Conservation (phyloP, 1,140 invertebrate genomes). For the Drosophila pallidifrons region DNA sequence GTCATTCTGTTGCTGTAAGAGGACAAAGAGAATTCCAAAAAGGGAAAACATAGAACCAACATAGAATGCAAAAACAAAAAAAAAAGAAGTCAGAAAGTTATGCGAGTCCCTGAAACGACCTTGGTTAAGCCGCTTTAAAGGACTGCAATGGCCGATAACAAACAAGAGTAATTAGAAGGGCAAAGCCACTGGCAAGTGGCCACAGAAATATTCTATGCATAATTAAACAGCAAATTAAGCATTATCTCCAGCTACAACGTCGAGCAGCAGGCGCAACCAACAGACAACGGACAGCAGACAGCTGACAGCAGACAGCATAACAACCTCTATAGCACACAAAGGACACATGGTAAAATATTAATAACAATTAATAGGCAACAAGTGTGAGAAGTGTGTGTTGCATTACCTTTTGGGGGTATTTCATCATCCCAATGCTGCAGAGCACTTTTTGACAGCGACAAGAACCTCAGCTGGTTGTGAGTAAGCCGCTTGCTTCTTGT, state of each 20-base stretch:
- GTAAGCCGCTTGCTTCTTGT: conserved; percentile 23
- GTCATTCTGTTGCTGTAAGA: conserved; percentile 48
- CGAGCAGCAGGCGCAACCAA: conserved; percentile 10
- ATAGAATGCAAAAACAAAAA: background rate
- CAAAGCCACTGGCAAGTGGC: conserved; percentile 35
- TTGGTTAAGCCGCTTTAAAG: conserved; percentile 64
- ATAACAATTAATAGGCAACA: conserved; percentile 79
- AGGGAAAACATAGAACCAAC: conserved; percentile 1
- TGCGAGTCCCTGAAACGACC: conserved; percentile 28
- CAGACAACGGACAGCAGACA: background rate
- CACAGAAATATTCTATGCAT: conserved; percentile 67
- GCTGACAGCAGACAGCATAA: background rate
- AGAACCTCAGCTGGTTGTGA: conserved; percentile 17
- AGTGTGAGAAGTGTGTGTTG: conserved; percentile 39
- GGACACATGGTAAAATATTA: conserved; percentile 63
- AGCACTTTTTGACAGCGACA: conserved; percentile 49
- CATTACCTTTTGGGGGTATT: conserved; percentile 61
- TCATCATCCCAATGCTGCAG: conserved; percentile 71
- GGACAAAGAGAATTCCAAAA: conserved; percentile 25
- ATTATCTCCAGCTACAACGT: conserved; percentile 53
- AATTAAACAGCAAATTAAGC: conserved; percentile 78
- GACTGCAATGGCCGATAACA: conserved; percentile 58
- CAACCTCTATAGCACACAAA: conserved; percentile 23
- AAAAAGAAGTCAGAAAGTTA: conserved; percentile 34
- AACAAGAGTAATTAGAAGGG: conserved; percentile 67